Base-by-base conservation (phyloP, 2,113 vertebrate genomes). In the Bombycilla garrulus region DNA sequence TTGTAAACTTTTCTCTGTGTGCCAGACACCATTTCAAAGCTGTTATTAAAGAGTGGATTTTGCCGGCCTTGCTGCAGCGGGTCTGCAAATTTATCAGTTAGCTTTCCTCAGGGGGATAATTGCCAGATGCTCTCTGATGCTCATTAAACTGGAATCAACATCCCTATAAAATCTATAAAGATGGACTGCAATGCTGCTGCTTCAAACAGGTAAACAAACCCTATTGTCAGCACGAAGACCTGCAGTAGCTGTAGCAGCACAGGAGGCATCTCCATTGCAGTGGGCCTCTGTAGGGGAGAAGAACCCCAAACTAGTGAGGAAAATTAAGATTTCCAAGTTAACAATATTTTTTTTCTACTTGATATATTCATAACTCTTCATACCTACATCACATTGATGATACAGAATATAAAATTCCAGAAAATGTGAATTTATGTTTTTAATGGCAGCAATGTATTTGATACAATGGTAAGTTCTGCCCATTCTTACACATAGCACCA, bases 81-180 rank as follows among this genome's bases (percentile, higher is more conserved):
- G 86, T 73, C 71, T 91, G 76, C 74, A 82, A 9, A 94, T 96
- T 95, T 92, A 72, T 93, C 88, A 91, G 81, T 54, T 74, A 36
- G 54, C 56, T 77, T 91, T 38, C 82, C 81, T 92, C 82, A 12
- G 56, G 78, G 78, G 65, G 81, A 1, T 94, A 70, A 91, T 96
- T 95, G 91, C 81, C 93, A 97, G 92, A 95, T 97, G 96, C 90
- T 96, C 56, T 88, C 74, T 90, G 91, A 67, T 67, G 57, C 92
- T 96, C 36, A 38, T 94, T 95, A 95, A 93, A 93, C 60, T 78
- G 73, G 81, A 92, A 87, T 95, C 91, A 94, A 77, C 93, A 91
- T 77, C 61, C 74, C 94, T 95, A 86, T 54, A 86, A 95, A 93
- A 87, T 79, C 90, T 47, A 23, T 64, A 60, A 92, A 96, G 78